These are phyloP conservation scores for Standfussiana lucernea DNA, from an alignment of 2,888 invertebrate species.

Conservation along the genomic window DNA sequence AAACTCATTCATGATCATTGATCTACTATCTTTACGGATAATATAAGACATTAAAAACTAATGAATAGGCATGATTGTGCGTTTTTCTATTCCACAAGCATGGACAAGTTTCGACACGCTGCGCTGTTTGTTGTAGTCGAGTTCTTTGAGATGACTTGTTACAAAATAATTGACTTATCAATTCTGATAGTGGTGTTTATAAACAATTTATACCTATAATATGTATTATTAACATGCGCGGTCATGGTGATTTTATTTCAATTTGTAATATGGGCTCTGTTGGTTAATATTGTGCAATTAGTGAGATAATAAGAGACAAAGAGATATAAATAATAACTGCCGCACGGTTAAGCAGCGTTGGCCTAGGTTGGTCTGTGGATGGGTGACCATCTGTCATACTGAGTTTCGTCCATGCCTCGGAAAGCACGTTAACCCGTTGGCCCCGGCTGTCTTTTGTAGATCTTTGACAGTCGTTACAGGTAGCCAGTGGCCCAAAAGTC, in stretches of 20 bases:
- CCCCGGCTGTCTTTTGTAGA: too few species aligned
- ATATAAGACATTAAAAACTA: neutral
- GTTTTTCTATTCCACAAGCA: neutral
- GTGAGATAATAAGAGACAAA: too few species aligned
- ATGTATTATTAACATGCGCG: neutral
- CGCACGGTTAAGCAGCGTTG: too few species aligned
- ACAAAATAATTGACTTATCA: neutral
- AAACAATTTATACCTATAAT: neutral
- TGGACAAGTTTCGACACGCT: neutral
- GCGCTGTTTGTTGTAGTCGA: neutral
- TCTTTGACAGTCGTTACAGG: too few species aligned
- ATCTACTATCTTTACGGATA: neutral
- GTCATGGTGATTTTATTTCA: neutral
- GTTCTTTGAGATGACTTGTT: neutral
- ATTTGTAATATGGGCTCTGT: neutral
- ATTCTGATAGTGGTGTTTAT: neutral
- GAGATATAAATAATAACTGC: too few species aligned
- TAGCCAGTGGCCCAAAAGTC: too few species aligned
- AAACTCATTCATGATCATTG: neutral
- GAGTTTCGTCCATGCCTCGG: too few species aligned
- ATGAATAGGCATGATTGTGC: neutral
- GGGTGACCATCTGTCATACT: too few species aligned
- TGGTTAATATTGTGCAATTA: slow-evolving; percentile 3
- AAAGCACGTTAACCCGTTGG: too few species aligned
- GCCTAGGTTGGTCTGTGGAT: too few species aligned